phyloP scores from a whole-genome alignment of 2,113 vertebrate species.

The Echinops telfairi region DNA sequence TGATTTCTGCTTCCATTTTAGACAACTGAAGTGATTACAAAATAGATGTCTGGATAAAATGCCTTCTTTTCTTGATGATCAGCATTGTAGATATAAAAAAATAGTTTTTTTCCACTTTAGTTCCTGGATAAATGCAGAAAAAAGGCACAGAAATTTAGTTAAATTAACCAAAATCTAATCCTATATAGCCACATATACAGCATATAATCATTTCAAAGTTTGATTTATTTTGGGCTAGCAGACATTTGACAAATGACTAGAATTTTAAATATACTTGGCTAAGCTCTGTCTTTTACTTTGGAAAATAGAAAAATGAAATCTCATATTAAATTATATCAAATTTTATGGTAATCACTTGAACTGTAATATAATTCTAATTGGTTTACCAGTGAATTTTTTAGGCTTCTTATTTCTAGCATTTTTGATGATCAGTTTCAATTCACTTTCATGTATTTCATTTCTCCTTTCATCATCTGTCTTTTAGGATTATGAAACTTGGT shows the following conservation, averaged over 20 bases:
- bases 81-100: constrained; percentile 37
- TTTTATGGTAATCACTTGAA: constrained; percentile 75
- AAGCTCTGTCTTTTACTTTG: constrained; percentile 61
- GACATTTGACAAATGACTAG: constrained; percentile 66
- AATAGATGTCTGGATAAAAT: neutral
- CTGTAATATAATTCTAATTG: constrained; percentile 77
- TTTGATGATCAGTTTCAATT: constrained; percentile 76
- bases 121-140: constrained; percentile 30
- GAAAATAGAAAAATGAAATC: constrained; percentile 72
- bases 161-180: constrained; percentile 63
- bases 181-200: constrained; percentile 13
- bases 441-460: constrained; percentile 70
- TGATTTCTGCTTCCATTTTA: constrained; percentile 48
- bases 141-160: constrained; percentile 20
- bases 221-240: constrained; percentile 67
- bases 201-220: constrained; percentile 57
- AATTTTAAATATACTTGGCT: constrained; percentile 70
- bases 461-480: constrained; percentile 72
- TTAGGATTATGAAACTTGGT: constrained; percentile 75
- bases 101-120: constrained; percentile 33
- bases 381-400: constrained; percentile 72
- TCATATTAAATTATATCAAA: constrained; percentile 57
- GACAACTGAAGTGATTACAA: constrained; percentile 17
- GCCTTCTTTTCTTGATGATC: constrained; percentile 9
- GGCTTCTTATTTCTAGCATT: constrained; percentile 69